phyloP scores from a whole-genome alignment of 2,888 invertebrate species.

The Trissoscelio sp. region DNA sequence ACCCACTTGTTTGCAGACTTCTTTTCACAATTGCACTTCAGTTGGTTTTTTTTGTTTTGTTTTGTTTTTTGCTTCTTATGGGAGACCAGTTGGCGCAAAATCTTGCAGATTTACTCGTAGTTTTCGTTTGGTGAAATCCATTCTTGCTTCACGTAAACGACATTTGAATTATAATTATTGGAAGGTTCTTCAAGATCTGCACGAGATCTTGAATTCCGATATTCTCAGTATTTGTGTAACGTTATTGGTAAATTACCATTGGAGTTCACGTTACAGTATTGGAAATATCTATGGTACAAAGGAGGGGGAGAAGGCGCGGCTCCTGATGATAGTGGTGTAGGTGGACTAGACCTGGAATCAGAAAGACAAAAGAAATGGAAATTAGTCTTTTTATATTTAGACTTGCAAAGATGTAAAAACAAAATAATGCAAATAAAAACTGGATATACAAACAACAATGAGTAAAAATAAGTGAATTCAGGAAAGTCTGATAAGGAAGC shows the following conservation, averaged over 20 bases:
- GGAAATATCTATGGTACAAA: conserved; percentile 81
- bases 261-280: conserved; percentile 82
- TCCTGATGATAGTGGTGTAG: conserved; percentile 80
- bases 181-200: conserved; percentile 69
- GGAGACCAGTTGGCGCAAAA: background rate
- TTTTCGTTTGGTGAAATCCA: conserved; percentile 79
- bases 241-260: conserved; percentile 82
- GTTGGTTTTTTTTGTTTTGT: conserved; percentile 1
- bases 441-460: too few species aligned
- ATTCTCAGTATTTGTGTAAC: conserved; percentile 83
- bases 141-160: conserved; percentile 81
- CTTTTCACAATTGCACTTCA: conserved; percentile 52
- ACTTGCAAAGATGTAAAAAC: too few species aligned
- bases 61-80: too few species aligned
- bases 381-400: too few species aligned
- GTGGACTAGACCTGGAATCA: conserved; percentile 80
- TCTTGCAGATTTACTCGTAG: conserved; percentile 38
- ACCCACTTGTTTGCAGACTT: conserved; percentile 6
- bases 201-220: conserved; percentile 82
- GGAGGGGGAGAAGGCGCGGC: conserved; percentile 81
- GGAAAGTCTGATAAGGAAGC: too few species aligned
- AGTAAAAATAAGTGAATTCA: too few species aligned
- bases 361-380: too few species aligned
- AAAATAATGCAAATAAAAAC: too few species aligned
- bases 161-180: conserved; percentile 75